A percentile compares a stretch with the other conserved stretches of the same genome.
Evolutionary conservation across 2,797 vertebrate species (phyloP).

Genomic region (Alcedo atthis): DNA sequence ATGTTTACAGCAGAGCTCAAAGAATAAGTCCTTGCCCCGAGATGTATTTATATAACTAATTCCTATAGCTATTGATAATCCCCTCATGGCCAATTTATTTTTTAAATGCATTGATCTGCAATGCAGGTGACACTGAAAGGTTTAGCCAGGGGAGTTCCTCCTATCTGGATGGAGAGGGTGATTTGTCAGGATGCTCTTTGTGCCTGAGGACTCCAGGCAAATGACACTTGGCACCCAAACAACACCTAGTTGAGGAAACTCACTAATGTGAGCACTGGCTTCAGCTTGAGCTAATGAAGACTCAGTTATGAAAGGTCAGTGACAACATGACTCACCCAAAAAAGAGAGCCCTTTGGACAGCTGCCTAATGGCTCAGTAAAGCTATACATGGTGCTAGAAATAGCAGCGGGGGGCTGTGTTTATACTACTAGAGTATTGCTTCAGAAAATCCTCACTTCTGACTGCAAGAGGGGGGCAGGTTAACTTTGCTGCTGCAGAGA

Average conservation of each 20-base stretch:
- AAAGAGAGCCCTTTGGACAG: neutral
- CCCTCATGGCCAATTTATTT: neutral
- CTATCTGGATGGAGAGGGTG: neutral
- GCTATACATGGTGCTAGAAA: neutral
- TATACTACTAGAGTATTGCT: neutral
- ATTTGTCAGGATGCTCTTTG: neutral
- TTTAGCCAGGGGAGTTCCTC: neutral
- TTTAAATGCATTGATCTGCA: neutral
- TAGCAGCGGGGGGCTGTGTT: neutral
- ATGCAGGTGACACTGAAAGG: neutral
- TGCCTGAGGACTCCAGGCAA: neutral
- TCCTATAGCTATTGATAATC: neutral
- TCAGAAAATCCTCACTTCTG: neutral
- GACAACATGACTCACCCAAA: neutral
- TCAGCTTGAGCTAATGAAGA: neutral
- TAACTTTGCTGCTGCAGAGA: neutral
- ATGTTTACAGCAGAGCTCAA: neutral
- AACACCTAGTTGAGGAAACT: neutral
- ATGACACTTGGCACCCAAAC: neutral
- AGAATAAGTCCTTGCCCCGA: neutral
- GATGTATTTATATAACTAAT: neutral
- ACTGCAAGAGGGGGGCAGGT: neutral
- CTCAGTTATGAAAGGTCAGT: neutral
- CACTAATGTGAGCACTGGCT: neutral
- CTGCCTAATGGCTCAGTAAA: neutral